These are phyloP conservation scores for Centropyge bicolor DNA, from an alignment of 2,797 vertebrate species.

Conservation along the genomic window DNA sequence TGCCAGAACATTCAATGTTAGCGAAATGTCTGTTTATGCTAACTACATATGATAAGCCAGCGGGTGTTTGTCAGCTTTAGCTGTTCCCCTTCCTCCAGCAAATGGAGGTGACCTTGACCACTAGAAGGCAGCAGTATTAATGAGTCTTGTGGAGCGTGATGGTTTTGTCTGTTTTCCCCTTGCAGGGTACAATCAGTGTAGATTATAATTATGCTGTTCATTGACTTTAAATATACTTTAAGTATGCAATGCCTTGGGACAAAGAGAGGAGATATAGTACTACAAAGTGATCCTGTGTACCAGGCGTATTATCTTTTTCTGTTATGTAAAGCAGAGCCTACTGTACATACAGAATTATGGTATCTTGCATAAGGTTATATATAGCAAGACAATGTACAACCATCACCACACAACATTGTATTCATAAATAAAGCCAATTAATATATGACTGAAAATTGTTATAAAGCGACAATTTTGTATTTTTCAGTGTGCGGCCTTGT, in stretches of 20 bases:
- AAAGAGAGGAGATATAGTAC: constrained; percentile 2
- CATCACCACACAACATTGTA: not conserved
- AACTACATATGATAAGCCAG: not conserved
- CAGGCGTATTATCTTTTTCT: not conserved
- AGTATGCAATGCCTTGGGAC: not conserved
- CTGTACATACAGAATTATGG: not conserved
- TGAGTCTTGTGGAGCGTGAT: constrained; percentile 2
- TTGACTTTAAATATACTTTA: constrained; percentile 15
- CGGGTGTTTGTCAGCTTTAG: constrained; percentile 28
- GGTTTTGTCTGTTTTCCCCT: constrained; percentile 12
- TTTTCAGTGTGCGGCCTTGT: not conserved
- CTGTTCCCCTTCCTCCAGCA: constrained; percentile 21
- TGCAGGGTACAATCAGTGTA: constrained; percentile 5
- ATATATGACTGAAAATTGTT: not conserved
- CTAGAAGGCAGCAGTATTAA: constrained; percentile 13
- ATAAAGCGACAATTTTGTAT: no score
- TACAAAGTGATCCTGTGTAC: not conserved
- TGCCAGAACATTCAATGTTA: constrained; percentile 12
- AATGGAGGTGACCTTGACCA: constrained; percentile 66
- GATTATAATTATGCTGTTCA: constrained; percentile 9
- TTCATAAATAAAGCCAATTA: not conserved
- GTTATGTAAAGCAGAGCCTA: not conserved
- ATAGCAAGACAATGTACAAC: not conserved
- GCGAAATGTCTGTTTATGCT: constrained; percentile 1
- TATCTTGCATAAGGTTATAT: not conserved